Percentiles rank a stretch among this genome's conserved stretches.
These are phyloP conservation scores for Paralichthys olivaceus DNA, from an alignment of 2,113 vertebrate genomes.

Conservation along the genomic window DNA sequence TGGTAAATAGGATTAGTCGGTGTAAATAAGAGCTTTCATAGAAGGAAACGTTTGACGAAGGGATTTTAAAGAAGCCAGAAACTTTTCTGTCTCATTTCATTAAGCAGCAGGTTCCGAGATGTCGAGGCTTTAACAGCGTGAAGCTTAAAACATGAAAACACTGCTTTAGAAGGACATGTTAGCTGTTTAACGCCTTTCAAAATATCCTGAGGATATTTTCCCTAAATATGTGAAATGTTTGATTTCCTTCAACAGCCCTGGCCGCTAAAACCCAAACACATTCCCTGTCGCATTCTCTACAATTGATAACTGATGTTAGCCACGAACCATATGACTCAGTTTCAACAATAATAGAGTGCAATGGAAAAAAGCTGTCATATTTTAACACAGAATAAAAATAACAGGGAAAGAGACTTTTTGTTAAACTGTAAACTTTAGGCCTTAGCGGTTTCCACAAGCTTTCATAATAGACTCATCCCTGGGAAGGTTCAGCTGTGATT, in stretches of 20 bases:
- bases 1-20: no score
- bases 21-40: no score
- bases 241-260: background rate
- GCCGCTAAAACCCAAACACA: constrained; percentile 8
- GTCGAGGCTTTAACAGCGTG: background rate
- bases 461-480: constrained; percentile 34
- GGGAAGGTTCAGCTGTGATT: constrained; percentile 42
- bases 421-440: background rate
- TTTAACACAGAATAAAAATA: background rate
- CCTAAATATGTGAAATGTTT: background rate
- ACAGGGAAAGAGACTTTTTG: constrained; percentile 21
- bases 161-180: background rate
- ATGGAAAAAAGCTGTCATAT: background rate
- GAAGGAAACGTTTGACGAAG: no score
- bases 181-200: no score
- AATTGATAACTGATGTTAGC: background rate
- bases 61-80: no score
- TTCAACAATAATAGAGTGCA: background rate
- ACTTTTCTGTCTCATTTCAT: no score
- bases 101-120: background rate
- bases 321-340: background rate
- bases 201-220: background rate
- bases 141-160: background rate
- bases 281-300: background rate
- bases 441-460: background rate